Conservation (phyloP, 2,888 invertebrate genomes). For the Pinctada fucata region DNA sequence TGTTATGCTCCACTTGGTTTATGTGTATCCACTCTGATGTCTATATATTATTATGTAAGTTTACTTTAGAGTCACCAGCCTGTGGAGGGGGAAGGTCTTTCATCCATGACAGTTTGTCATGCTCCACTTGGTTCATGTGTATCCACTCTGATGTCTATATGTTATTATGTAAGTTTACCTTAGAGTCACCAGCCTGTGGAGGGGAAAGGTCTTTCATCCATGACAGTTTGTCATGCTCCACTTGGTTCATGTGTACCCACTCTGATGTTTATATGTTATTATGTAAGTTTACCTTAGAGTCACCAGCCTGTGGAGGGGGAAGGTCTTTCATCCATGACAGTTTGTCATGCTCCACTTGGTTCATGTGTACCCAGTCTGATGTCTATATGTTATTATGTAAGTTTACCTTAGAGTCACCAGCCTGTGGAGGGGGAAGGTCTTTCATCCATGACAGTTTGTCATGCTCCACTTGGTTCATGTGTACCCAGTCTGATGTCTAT, state of each 20-base stretch:
- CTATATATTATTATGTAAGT: too few relatives aligned
- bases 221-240: slow-evolving; percentile 90
- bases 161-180: too few relatives aligned
- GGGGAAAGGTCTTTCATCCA: slow-evolving; percentile 89
- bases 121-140: slow-evolving; percentile 90
- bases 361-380: slow-evolving; percentile 92
- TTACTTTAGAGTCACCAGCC: slow-evolving; percentile 57
- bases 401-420: slow-evolving; percentile 59
- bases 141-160: too few relatives aligned
- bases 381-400: too few relatives aligned
- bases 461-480: slow-evolving; percentile 90
- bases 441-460: slow-evolving; percentile 94
- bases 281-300: slow-evolving; percentile 59
- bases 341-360: slow-evolving; percentile 90
- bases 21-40: slow-evolving; percentile 85
- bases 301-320: slow-evolving; percentile 73
- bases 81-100: slow-evolving; percentile 81
- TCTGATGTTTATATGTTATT: too few relatives aligned
- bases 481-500: slow-evolving; percentile 89
- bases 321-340: slow-evolving; percentile 91
- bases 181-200: slow-evolving; percentile 57
- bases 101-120: slow-evolving; percentile 93
- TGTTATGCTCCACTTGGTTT: slow-evolving; percentile 89
- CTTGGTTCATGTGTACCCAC: slow-evolving; percentile 90
- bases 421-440: slow-evolving; percentile 79